phyloP scores from a whole-genome alignment of 35 echinoderm and acorn worm genomes.

The Holothuria glaberrima region DNA sequence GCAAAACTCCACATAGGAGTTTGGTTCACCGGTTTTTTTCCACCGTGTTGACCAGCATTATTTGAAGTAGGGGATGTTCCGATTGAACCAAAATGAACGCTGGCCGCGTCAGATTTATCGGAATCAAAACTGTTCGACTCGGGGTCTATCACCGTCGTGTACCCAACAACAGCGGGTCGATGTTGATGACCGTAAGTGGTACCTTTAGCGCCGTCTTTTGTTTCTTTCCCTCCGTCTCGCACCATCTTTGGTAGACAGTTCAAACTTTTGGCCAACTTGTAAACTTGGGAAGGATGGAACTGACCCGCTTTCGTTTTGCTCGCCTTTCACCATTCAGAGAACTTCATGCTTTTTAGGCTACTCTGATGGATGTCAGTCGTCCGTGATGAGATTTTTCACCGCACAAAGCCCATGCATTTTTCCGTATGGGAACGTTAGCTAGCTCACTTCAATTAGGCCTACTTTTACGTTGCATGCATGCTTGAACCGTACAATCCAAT shows the following conservation, averaged over 20 bases:
- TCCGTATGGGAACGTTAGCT: too few relatives aligned
- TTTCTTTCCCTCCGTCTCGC: conserved; percentile 24
- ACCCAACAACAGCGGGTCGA: conserved; percentile 20
- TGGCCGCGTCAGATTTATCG: conserved; percentile 24
- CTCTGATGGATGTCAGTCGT: too few relatives aligned
- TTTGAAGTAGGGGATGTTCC: not conserved
- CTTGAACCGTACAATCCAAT: too few relatives aligned
- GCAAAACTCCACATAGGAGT: conserved; percentile 19
- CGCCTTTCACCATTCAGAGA: too few relatives aligned
- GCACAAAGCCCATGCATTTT: too few relatives aligned
- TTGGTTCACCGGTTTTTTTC: not conserved
- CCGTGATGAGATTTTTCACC: too few relatives aligned
- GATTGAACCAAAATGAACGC: conserved; percentile 10
- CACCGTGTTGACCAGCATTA: not conserved
- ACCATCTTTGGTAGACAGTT: not conserved
- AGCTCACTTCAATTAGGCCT: too few relatives aligned
- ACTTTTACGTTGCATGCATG: too few relatives aligned
- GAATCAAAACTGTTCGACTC: conserved; percentile 40
- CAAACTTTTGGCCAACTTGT: too few relatives aligned
- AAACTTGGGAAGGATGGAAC: too few relatives aligned
- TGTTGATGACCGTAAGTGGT: not conserved
- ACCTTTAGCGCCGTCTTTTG: conserved; percentile 27
- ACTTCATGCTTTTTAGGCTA: too few relatives aligned
- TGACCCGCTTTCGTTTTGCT: too few relatives aligned
- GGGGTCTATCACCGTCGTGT: conserved; percentile 17